phyloP scores from a whole-genome alignment of 2,797 vertebrate species.

The Platyrinchus mystaceus region DNA sequence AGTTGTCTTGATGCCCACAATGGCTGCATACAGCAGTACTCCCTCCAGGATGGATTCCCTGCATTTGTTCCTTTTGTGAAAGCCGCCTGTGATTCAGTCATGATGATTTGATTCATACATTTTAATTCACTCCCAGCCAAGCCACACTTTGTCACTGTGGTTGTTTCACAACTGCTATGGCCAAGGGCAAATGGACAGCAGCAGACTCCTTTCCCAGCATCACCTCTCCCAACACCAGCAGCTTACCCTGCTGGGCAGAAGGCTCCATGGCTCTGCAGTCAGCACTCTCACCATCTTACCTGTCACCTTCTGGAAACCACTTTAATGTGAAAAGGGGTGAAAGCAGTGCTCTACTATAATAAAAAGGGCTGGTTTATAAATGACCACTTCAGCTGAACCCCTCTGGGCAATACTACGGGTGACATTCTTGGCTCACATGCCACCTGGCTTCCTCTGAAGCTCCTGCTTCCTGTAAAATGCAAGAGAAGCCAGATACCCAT shows the following conservation, averaged over 20 bases:
- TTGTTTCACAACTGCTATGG: slow-evolving; percentile 1
- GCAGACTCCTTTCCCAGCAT: neutral
- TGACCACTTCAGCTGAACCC: neutral
- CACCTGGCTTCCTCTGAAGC: neutral
- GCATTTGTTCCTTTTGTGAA: neutral
- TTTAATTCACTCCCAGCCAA: neutral
- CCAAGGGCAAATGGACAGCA: neutral
- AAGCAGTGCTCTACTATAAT: neutral
- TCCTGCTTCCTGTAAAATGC: neutral
- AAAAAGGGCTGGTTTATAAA: neutral
- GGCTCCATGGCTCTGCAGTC: neutral
- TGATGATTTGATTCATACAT: neutral
- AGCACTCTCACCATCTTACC: neutral
- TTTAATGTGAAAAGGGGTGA: neutral
- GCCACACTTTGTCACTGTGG: neutral
- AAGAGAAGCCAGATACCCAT: neutral
- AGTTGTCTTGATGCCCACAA: neutral
- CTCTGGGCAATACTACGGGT: neutral
- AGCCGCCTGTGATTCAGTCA: neutral
- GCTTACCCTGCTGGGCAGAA: neutral
- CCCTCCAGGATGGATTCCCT: neutral
- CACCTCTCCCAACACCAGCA: neutral
- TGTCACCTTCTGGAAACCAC: neutral
- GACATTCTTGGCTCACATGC: neutral
- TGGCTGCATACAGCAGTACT: neutral